Conservation (phyloP, 2,888 invertebrate genomes). For the Andrena dorsata region DNA sequence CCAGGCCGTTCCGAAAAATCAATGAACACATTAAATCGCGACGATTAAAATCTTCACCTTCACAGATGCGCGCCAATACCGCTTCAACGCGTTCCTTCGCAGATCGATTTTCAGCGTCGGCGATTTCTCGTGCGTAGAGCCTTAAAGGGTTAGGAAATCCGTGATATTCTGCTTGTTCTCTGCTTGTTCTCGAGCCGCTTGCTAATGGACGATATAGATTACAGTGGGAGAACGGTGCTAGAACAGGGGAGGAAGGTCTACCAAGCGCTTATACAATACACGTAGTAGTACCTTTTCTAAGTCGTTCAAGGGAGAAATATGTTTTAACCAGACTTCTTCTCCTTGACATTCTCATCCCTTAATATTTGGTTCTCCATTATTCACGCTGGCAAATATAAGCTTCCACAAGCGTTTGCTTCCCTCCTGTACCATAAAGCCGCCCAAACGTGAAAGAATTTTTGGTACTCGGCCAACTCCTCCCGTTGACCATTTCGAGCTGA, state of each 20-base stretch:
- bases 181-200: too few relatives aligned
- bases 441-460: not conserved
- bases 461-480: not conserved
- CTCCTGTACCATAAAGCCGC: not conserved
- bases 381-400: not conserved
- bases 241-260: too few relatives aligned
- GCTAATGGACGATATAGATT: too few relatives aligned
- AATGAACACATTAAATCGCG: constrained; percentile 56
- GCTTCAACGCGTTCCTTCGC: not conserved
- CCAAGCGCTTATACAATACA: too few relatives aligned
- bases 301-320: too few relatives aligned
- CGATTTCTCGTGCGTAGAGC: not conserved
- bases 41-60: constrained; percentile 43
- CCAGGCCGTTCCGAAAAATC: constrained; percentile 60
- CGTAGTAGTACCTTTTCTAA: too few relatives aligned
- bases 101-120: not conserved
- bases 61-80: not conserved
- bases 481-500: not conserved
- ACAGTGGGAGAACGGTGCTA: too few relatives aligned
- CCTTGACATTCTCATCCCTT: not conserved
- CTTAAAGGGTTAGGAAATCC: constrained; percentile 1
- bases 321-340: not conserved
- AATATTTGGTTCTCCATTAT: constrained; percentile 3
- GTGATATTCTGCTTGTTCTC: too few relatives aligned
- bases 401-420: not conserved